Evolutionary conservation across 2,113 vertebrate genomes (phyloP), one percentile per base, ranked within the genome.

Genomic region (Heterotilapia buettikoferi): DNA sequence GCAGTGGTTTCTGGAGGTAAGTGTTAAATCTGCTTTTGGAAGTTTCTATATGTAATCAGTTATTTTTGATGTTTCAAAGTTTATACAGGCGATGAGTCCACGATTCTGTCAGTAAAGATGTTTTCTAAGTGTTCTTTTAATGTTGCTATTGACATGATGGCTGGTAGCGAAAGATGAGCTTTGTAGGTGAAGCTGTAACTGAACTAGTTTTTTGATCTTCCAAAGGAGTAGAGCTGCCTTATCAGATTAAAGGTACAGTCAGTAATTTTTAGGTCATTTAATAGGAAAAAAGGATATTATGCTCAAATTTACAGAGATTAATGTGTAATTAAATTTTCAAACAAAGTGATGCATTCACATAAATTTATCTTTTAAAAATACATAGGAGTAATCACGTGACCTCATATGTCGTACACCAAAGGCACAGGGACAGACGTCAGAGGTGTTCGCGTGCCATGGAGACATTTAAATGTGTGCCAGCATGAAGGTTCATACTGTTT

Each of bases 1-100:
- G 97, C 97, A 0, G 92, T 99, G 68, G 97, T 99, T 45, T 99
- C 98, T 0, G 99, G 98, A 95, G 98, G 99, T 99, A 86, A 56
- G 94, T 81, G 40, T 54, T 47, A 4, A 14, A 7, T 21, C 33
- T 61, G 52, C n/a, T 5, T 10, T 18, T 47, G 2, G 14, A 29
- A 29, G 43, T 78, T 50, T 50, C 43, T 4, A 45, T 26, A 16
- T 43, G 66, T 73, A 71, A 26, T 73, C 13, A 2, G 12, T 73
- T 26, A 73, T 16, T 73, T 9, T 43, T 24, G 66, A 43, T 71
- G 12, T 71, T 71, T 24, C n/a, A 40, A 24, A 43, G 36, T 43
- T 71, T 24, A 16, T 36, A 36, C 59, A 43, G 66, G n/a, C 2
- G n/a, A 9, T 1, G n/a, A 71, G 36, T 71, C 66, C 66, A 24